phyloP scores from a whole-genome alignment of 2,888 invertebrate species.

The Scaptomyza caliginosa region DNA sequence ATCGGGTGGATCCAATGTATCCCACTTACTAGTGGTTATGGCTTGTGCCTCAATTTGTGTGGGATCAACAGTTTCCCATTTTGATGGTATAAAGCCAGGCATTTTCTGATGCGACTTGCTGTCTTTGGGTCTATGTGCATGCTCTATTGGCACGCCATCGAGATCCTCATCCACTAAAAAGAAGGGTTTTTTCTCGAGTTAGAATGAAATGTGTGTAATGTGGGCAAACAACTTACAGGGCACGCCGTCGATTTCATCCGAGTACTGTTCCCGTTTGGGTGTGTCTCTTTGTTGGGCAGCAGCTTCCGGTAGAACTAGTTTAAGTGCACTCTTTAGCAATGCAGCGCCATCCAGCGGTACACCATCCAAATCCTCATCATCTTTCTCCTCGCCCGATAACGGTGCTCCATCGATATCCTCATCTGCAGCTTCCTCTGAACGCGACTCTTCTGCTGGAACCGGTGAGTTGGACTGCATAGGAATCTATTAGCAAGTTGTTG shows the following conservation, averaged over 20 bases:
- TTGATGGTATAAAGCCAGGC: slow-evolving; percentile 93
- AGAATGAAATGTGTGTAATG: background rate
- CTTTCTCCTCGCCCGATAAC: slow-evolving; percentile 85
- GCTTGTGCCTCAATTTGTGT: slow-evolving; percentile 92
- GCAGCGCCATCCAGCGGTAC: slow-evolving; percentile 93
- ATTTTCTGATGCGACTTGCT: slow-evolving; percentile 71
- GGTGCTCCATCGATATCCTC: slow-evolving; percentile 85
- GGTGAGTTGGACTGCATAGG: slow-evolving; percentile 50
- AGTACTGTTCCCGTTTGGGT: slow-evolving; percentile 78
- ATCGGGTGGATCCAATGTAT: slow-evolving; percentile 87
- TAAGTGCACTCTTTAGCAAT: slow-evolving; percentile 89
- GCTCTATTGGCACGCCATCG: slow-evolving; percentile 89
- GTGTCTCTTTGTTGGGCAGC: slow-evolving; percentile 80
- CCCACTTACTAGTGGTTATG: slow-evolving; percentile 95
- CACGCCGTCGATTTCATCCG: slow-evolving; percentile 89
- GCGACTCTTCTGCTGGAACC: slow-evolving; percentile 64
- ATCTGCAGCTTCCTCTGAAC: slow-evolving; percentile 72
- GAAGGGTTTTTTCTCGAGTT: background rate
- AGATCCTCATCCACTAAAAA: slow-evolving; percentile 89
- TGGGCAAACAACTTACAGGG: slow-evolving; percentile 85
- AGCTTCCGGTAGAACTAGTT: slow-evolving; percentile 82
- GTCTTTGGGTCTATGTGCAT: slow-evolving; percentile 56
- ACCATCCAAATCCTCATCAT: slow-evolving; percentile 89
- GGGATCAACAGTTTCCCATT: slow-evolving; percentile 98
- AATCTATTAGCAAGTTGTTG: background rate